phyloP scores from a whole-genome alignment of 2,113 vertebrate genomes.

The Cynoglossus semilaevis region DNA sequence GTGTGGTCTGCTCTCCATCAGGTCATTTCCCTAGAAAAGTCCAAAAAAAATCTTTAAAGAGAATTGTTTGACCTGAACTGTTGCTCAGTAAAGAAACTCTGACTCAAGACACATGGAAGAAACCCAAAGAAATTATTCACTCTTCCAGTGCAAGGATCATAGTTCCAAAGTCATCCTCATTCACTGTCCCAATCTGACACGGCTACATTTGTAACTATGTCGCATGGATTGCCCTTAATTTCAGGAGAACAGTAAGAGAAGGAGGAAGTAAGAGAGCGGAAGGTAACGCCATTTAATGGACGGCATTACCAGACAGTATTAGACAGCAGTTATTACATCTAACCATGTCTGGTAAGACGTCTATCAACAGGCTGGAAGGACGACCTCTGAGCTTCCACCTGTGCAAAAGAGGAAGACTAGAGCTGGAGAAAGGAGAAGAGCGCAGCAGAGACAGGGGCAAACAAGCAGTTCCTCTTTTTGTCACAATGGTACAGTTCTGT shows the following conservation, averaged over 20 bases:
- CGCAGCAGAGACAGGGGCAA: conserved; percentile 53
- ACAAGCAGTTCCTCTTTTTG: conserved; percentile 49
- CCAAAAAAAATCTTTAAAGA: not conserved
- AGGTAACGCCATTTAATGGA: conserved; percentile 80
- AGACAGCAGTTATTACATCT: conserved; percentile 91
- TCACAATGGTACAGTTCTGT: not conserved
- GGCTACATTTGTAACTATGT: conserved; percentile 26
- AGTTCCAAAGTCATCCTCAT: conserved; percentile 63
- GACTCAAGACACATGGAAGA: conserved; percentile 78
- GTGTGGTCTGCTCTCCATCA: too few species aligned
- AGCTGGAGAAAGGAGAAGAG: conserved; percentile 51
- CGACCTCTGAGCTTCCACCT: conserved; percentile 63
- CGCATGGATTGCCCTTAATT: conserved; percentile 31
- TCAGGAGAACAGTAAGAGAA: conserved; percentile 40
- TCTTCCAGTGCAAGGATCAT: conserved; percentile 79
- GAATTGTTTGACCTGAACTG: conserved; percentile 10
- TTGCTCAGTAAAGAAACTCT: conserved; percentile 71
- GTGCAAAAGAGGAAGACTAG: conserved; percentile 52
- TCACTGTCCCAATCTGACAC: conserved; percentile 30
- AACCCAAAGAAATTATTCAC: conserved; percentile 53
- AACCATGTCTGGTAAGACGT: conserved; percentile 99
- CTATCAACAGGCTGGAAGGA: conserved; percentile 82
- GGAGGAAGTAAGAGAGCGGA: conserved; percentile 55
- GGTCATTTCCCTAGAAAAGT: too few species aligned
- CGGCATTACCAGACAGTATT: conserved; percentile 99